Evolutionary conservation across 2,888 invertebrate genomes (phyloP).

Genomic region (Lycaena phlaeas): DNA sequence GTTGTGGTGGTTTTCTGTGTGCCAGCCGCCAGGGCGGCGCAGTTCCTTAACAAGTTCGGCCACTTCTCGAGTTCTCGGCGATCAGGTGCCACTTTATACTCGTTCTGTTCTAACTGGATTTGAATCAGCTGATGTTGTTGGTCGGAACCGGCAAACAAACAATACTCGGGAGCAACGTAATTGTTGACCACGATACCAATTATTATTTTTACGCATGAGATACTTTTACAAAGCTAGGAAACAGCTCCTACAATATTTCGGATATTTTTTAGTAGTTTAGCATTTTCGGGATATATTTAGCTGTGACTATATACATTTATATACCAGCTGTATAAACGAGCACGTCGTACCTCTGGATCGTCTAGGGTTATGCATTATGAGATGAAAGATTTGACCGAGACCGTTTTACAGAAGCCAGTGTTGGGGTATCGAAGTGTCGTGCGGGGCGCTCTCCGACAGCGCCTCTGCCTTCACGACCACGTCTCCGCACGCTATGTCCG

Average conservation of each 20-base stretch:
- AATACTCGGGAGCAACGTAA: neutral
- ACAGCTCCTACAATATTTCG: neutral
- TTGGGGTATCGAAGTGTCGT: conserved; percentile 39
- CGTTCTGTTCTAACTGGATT: conserved; percentile 70
- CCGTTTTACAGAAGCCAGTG: conserved; percentile 49
- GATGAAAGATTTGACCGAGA: conserved; percentile 13
- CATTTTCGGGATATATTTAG: neutral
- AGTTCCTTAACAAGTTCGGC: conserved; percentile 65
- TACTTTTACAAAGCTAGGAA: neutral
- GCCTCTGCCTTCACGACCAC: too few relatives aligned
- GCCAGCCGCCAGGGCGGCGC: conserved; percentile 38
- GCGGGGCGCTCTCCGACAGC: conserved; percentile 60
- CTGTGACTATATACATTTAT: too few relatives aligned
- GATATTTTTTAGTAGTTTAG: neutral
- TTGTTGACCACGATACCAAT: too few relatives aligned
- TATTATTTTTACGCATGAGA: conserved; percentile 2
- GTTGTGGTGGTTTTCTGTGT: conserved; percentile 44
- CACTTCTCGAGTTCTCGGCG: conserved; percentile 60
- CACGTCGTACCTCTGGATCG: conserved; percentile 20
- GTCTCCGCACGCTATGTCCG: conserved; percentile 58
- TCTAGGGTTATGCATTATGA: neutral
- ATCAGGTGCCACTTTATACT: conserved; percentile 67
- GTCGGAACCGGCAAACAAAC: conserved; percentile 32
- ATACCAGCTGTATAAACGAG: conserved; percentile 21
- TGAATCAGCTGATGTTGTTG: conserved; percentile 61